Base-by-base conservation (phyloP, 1,140 invertebrate genomes). In the Eurosta solidaginis region DNA sequence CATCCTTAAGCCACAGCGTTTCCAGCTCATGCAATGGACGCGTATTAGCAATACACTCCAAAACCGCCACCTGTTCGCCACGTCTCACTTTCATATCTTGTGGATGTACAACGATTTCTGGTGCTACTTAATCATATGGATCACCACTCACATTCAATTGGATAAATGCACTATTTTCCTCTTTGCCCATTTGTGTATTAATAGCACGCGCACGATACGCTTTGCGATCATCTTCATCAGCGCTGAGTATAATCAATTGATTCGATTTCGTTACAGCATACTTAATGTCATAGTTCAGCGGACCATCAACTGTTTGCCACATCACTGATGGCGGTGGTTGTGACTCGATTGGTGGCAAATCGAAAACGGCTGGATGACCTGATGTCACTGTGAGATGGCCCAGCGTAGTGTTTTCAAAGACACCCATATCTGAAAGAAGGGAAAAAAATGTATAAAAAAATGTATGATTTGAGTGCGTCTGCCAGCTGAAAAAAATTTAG, bases 1-100 rank as follows among this genome's bases (percentile, higher is more conserved):
- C 94, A 87, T 97, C 95, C 89, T 97, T 98, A 78, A 94, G 94
- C 97, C 97, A 98, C 4, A 95, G 88, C 0, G 95, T 97, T 88
- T 94, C 92, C 59, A 98, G 85, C 83, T 95, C 93, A 84, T 96
- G 93, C 20, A 98, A 86, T 2, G 95, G 95, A 80, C 95, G 92
- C 0, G 96, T 95, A 89, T 98, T 98, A 10, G 95, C 96, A 79
- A 98, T 94, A 85, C 97, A 98, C 84, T 97, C 93, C n/a, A 98
- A 89, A 73, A 93, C 92, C 1, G 93, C 93, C 59, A 93, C 92
- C 68, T 91, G 90, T 81, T 95, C 91, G 50, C 95, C 95, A 87
- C 95, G 94, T 74, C 94, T 91, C 77, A 96, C 92, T 81, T 93
- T 92, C 2, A 92, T 92, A 83, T 97, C 93, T 86, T 92, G 89